phyloP scores from a whole-genome alignment of 2,888 invertebrate species.

The Subacronicta megacephala region DNA sequence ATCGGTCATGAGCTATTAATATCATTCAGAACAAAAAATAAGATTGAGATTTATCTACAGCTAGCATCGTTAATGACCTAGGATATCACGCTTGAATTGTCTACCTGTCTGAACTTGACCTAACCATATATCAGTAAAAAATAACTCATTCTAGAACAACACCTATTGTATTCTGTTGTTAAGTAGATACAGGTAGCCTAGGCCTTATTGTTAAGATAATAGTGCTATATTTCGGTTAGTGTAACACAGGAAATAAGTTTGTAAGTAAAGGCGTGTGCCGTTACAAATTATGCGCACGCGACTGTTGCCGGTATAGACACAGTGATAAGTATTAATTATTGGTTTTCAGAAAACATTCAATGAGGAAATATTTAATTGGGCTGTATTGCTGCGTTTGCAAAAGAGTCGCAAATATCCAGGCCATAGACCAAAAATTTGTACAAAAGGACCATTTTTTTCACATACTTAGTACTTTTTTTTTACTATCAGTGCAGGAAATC shows the following conservation, averaged over 20 bases:
- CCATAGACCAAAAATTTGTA: no score
- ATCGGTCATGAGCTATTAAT: constrained; percentile 2
- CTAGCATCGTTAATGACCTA: constrained; percentile 52
- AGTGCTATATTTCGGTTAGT: constrained; percentile 37
- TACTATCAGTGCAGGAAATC: no score
- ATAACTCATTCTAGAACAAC: constrained; percentile 53
- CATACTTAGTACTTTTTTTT: no score
- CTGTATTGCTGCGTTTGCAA: no score
- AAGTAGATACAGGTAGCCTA: constrained; percentile 6
- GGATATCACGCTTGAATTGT: constrained; percentile 60
- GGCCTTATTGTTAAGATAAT: neutral
- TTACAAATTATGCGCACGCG: constrained; percentile 67
- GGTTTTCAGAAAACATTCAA: constrained; percentile 9
- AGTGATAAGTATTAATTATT: constrained; percentile 49
- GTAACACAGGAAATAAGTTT: constrained; percentile 26
- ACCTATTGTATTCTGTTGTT: constrained; percentile 52
- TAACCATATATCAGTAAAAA: constrained; percentile 58
- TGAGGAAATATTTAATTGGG: neutral
- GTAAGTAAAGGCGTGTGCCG: constrained; percentile 37
- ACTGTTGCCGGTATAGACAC: constrained; percentile 43
- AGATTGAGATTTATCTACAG: constrained; percentile 33
- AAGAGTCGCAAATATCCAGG: no score
- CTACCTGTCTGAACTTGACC: constrained; percentile 74
- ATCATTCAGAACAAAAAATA: constrained; percentile 38
- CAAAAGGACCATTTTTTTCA: no score